phyloP scores from a whole-genome alignment of 2,797 vertebrate genomes.

The Pseudotriccus pelzelni region DNA sequence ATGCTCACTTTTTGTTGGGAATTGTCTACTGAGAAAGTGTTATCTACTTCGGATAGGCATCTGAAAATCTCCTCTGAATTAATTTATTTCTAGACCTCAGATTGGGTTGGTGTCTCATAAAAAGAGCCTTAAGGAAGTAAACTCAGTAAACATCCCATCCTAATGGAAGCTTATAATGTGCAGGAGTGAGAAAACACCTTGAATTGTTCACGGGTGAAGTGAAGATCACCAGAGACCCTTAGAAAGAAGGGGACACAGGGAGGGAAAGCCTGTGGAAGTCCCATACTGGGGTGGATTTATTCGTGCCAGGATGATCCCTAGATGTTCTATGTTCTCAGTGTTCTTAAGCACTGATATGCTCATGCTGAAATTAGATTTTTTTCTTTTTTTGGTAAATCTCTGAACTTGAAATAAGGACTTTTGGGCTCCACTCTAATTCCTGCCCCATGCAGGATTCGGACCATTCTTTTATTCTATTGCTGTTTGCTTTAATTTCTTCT shows the following conservation, averaged over 20 bases:
- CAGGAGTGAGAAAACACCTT: neutral
- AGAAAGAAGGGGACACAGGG: neutral
- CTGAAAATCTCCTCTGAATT: neutral
- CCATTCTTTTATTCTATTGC: accelerated
- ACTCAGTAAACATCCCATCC: neutral
- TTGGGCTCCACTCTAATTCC: neutral
- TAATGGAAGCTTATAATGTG: neutral
- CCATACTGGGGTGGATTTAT: neutral
- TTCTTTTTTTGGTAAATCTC: neutral
- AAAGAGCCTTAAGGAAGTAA: neutral
- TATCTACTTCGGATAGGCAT: neutral
- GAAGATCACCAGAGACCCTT: neutral
- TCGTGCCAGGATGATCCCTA: neutral
- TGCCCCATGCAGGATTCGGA: neutral
- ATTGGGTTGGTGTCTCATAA: neutral
- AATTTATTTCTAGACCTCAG: neutral
- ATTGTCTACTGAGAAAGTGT: neutral
- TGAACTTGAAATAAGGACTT: neutral
- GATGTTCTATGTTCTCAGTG: neutral
- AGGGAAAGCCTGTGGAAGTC: neutral
- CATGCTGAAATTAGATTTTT: neutral
- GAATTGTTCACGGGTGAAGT: neutral
- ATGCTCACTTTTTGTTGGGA: neutral
- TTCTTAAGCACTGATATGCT: neutral
- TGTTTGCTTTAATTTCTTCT: neutral